Conservation (phyloP, 2,113 vertebrate species). For the Pogonocichla stellata region DNA sequence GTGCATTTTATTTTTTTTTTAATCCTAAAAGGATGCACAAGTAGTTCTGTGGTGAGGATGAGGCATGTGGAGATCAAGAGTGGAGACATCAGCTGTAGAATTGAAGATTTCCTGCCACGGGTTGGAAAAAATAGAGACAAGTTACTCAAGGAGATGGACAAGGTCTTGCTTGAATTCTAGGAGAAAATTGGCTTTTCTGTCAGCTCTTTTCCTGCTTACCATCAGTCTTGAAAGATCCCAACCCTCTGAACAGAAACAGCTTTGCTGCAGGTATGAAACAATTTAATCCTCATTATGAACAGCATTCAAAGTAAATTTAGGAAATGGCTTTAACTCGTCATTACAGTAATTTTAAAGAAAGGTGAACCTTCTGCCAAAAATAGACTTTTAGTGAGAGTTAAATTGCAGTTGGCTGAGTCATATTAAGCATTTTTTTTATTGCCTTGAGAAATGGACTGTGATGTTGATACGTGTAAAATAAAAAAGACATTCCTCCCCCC, state of each 20-base stretch:
- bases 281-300: background rate
- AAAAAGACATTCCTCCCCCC: background rate
- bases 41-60: background rate
- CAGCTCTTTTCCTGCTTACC: background rate
- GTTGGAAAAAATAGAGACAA: background rate
- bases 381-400: conserved; percentile 28
- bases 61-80: background rate
- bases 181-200: conserved; percentile 41
- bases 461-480: background rate
- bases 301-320: background rate
- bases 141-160: conserved; percentile 13
- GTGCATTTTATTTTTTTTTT: background rate
- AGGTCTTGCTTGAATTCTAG: background rate
- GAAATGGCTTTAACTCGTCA: background rate
- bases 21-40: background rate
- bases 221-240: conserved; percentile 32
- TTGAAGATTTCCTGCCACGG: background rate
- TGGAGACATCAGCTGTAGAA: background rate
- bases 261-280: conserved; percentile 7
- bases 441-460: background rate
- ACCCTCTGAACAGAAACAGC: background rate
- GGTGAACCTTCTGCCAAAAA: background rate
- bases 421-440: background rate
- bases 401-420: background rate
- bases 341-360: conserved; percentile 4